Base-by-base conservation (phyloP, 2,888 invertebrate genomes). In the Macrosiphum euphorbiae region DNA sequence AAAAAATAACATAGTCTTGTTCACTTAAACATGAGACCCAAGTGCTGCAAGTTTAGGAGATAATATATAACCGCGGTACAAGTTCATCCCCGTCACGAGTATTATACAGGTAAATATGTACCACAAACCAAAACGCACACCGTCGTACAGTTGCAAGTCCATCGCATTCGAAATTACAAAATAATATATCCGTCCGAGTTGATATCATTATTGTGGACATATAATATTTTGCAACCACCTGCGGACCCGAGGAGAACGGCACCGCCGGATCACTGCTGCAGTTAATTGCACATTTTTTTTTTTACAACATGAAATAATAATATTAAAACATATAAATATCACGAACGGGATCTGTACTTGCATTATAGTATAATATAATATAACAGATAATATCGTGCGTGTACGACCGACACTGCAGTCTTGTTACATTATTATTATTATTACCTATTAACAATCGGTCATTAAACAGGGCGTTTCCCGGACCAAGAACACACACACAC, bases 381-480 rank as follows among this genome's bases (percentile, higher is more conserved):
- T 41, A 44, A 47, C 8, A 47, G 44, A 86, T 28, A 47, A 47
- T 47, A 28, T 44, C 86, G 47, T 86, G 86, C 86, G 47, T 47
- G 28, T 44, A 86, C 5, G 47, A 44, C 86, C 44, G 86, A 47
- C 85, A 11, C 0, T 78, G 35, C 78, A 24, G 44, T 78, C 35
- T 78, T 35, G 11, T 55, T n/a, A 67, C 13, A 67, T 52, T 52
- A 50, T 50, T 50, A 78, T 67, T 78, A 86, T 44, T 44, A 44
- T 44, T 44, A 44, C 7, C 7, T 44, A 44, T 86, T 47, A 47
- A 86, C 35, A 35, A 78, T 50, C 78, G 90, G 41, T 50, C 50
- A 52, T 90, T 84, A 84, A 90, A 52, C 44, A 91, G 91, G 91
- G 91, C 91, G 91, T 91, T 84, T 91, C 91, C 91, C 91, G 91